A percentile compares a stretch with the other conserved stretches of the same genome.
These are phyloP conservation scores for Nephrotoma flavescens DNA, from an alignment of 2,888 invertebrate genomes.

Conservation along the genomic window DNA sequence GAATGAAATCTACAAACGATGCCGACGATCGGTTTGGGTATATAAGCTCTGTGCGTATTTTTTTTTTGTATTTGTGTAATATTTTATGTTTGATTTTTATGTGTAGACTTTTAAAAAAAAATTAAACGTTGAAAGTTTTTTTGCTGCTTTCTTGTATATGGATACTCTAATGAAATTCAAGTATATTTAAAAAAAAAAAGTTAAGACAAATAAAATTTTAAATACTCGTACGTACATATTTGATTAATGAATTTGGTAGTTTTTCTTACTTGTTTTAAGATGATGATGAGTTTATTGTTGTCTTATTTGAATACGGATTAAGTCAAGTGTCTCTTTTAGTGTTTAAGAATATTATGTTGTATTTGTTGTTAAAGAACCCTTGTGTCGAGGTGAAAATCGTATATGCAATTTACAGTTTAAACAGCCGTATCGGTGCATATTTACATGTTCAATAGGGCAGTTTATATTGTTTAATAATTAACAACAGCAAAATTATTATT, in stretches of 20 bases:
- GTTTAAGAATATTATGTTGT: neutral
- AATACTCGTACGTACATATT: neutral
- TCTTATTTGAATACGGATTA: neutral
- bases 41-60: neutral
- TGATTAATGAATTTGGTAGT: neutral
- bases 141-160: neutral
- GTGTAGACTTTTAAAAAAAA: neutral
- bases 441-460: neutral
- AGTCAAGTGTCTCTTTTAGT: neutral
- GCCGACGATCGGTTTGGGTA: neutral
- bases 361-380: neutral
- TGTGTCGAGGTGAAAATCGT: neutral
- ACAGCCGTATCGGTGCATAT: neutral
- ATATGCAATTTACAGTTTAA: neutral
- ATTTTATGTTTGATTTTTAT: neutral
- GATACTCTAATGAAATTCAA: neutral
- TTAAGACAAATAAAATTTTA: neutral
- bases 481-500: neutral
- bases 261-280: neutral
- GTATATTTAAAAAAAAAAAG: neutral
- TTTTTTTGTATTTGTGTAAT: neutral
- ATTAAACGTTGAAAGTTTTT: neutral
- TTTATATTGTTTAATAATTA: neutral
- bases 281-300: neutral
- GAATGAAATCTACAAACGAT: neutral